These are phyloP conservation scores for Knipowitschia caucasica DNA, from an alignment of 2,797 vertebrate species.

Conservation along the genomic window DNA sequence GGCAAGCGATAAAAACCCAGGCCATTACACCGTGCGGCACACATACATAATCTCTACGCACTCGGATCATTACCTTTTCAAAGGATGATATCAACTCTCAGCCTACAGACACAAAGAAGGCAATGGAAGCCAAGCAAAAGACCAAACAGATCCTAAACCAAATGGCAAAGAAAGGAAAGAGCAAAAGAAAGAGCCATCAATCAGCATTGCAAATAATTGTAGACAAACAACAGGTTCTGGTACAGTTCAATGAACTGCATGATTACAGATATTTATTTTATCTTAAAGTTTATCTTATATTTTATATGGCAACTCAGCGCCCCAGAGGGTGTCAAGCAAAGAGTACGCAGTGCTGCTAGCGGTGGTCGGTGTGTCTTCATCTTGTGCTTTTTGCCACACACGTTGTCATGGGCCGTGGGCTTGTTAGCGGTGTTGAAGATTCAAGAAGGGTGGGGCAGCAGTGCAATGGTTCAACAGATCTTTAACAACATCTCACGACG, in stretches of 20 bases:
- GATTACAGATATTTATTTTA: slow-evolving; percentile 35
- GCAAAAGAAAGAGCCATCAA: slow-evolving; percentile 47
- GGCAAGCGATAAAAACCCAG: slow-evolving; percentile 76
- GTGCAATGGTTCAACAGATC: too few relatives aligned
- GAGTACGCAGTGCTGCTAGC: too few relatives aligned
- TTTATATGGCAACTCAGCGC: too few relatives aligned
- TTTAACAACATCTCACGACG: too few relatives aligned
- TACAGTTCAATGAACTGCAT: slow-evolving; percentile 23
- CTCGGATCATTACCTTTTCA: slow-evolving; percentile 82
- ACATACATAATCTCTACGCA: slow-evolving; percentile 79
- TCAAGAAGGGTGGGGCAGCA: too few relatives aligned
- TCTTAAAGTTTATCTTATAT: too few relatives aligned
- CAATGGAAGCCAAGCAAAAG: slow-evolving; percentile 42
- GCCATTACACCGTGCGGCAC: slow-evolving; percentile 74
- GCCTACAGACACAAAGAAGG: slow-evolving; percentile 66
- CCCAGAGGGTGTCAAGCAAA: too few relatives aligned
- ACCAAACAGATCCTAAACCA: slow-evolving; percentile 51
- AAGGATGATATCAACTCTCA: slow-evolving; percentile 74
- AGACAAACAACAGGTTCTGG: slow-evolving; percentile 34
- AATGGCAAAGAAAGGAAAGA: slow-evolving; percentile 37
- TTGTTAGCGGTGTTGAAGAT: too few relatives aligned
- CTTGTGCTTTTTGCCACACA: too few relatives aligned
- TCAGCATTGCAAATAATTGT: slow-evolving; percentile 57
- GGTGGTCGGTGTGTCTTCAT: too few relatives aligned
- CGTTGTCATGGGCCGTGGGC: too few relatives aligned